Evolutionary conservation across 2,797 vertebrate genomes (phyloP).

Genomic region (Florisuga fusca): DNA sequence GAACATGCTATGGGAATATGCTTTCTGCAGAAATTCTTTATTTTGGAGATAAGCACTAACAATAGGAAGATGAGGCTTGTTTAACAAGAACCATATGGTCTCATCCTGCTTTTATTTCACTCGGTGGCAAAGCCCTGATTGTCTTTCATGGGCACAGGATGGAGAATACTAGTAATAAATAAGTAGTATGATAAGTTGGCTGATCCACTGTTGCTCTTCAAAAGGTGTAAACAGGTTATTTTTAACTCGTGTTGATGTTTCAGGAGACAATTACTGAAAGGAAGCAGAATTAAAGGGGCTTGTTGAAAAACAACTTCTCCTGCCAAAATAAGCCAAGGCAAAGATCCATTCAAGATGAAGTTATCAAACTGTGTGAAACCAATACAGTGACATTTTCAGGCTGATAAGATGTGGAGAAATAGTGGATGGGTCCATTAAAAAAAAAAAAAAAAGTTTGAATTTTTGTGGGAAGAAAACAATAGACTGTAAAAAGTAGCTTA

Average conservation of each 20-base stretch:
- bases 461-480: background rate
- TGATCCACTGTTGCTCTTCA: background rate
- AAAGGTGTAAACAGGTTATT: slow-evolving; percentile 56
- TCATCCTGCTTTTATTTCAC: slow-evolving; percentile 40
- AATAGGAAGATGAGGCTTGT: slow-evolving; percentile 64
- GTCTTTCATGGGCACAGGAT: background rate
- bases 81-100: slow-evolving; percentile 71
- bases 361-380: slow-evolving; percentile 27
- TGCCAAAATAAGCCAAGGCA: slow-evolving; percentile 27
- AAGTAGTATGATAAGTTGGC: background rate
- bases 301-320: slow-evolving; percentile 26
- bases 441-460: background rate
- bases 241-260: slow-evolving; percentile 40
- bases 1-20: slow-evolving; percentile 69
- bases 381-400: slow-evolving; percentile 4
- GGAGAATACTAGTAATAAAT: slow-evolving; percentile 13
- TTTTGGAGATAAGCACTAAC: slow-evolving; percentile 74
- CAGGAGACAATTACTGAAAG: slow-evolving; percentile 8
- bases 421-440: background rate
- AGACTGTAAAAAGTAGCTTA: background rate
- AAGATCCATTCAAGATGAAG: slow-evolving; percentile 33
- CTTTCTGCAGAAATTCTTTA: slow-evolving; percentile 72
- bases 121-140: background rate
- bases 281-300: slow-evolving; percentile 33
- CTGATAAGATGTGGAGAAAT: background rate